Base-by-base conservation (phyloP, 2,888 invertebrate species). In the Drosophila cognata region DNA sequence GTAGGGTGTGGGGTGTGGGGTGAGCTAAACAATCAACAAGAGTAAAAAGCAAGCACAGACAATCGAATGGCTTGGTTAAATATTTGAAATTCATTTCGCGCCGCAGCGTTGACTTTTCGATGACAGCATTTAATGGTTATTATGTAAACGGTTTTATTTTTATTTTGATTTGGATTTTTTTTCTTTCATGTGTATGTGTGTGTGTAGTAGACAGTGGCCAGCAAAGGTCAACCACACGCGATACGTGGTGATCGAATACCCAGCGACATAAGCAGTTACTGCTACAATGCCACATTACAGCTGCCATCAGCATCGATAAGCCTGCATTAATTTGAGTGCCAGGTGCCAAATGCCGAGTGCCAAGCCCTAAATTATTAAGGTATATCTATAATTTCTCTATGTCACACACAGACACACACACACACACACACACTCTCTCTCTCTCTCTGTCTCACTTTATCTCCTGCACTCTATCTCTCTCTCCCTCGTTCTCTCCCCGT, bases 51-150 rank as follows among this genome's bases (percentile, higher is more conserved):
- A 65, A 73, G 61, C 67, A 67, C 68, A 64, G 79, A 59, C 61
- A 86, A 67, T 59, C 65, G 66, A 84, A 84, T 84, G 63, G 64
- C 71, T 87, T 78, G 66, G 71, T 69, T 74, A 82, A 82, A 84
- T 84, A 84, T 84, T 84, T 88, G 87, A 84, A 88, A 84, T 84
- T 84, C 89, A 86, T 83, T 84, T 84, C 77, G 82, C 72, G 65
- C 74, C 64, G 58, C 75, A 66, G 69, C 77, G 77, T 67, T 79
- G 80, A 80, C 80, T 79, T 86, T 86, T 88, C 81, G 84, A 84
- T 84, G 84, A 88, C 89, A 88, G 89, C 84, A 84, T 84, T 84
- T 86, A 88, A 86, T 81, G 84, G 73, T 60, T 83, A 83, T 84
- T 84, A 88, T 88, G 75, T 86, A 84, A 84, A 71, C 70, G 71